phyloP scores from a whole-genome alignment of 2,113 vertebrate genomes.

The Oxyura jamaicensis region DNA sequence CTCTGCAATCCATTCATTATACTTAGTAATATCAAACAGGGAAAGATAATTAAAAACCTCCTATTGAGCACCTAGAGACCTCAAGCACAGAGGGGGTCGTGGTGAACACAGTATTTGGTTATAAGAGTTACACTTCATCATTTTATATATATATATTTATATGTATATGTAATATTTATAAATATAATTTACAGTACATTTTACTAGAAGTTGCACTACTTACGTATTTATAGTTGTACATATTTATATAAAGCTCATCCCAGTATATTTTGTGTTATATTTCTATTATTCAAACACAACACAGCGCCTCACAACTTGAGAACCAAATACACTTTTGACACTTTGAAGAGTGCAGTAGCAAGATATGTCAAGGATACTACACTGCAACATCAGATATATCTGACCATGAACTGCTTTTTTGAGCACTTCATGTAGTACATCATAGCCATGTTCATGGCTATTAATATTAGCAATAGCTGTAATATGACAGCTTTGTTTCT shows the following conservation, averaged over 20 bases:
- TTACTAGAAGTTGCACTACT: background rate
- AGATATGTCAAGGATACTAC: background rate
- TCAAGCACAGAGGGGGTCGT: background rate
- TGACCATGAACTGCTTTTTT: background rate
- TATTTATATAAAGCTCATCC: background rate
- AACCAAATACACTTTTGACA: background rate
- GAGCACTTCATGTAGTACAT: background rate
- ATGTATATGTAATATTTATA: too few species aligned
- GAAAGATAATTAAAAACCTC: constrained; percentile 77
- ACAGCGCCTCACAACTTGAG: background rate
- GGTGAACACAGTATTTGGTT: too few species aligned
- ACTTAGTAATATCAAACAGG: constrained; percentile 70
- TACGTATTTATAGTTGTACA: background rate
- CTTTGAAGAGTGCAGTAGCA: background rate
- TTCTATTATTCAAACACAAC: background rate
- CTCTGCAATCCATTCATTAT: constrained; percentile 61
- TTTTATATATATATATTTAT: too few species aligned
- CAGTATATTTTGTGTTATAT: background rate
- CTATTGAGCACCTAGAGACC: constrained; percentile 66
- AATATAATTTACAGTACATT: too few species aligned
- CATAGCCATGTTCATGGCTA: background rate
- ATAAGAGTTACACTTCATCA: too few species aligned
- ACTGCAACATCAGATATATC: background rate
- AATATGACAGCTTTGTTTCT: background rate
- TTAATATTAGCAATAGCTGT: background rate